These are phyloP conservation scores for Atta colombica DNA, from an alignment of 1,140 invertebrate genomes.

Conservation along the genomic window DNA sequence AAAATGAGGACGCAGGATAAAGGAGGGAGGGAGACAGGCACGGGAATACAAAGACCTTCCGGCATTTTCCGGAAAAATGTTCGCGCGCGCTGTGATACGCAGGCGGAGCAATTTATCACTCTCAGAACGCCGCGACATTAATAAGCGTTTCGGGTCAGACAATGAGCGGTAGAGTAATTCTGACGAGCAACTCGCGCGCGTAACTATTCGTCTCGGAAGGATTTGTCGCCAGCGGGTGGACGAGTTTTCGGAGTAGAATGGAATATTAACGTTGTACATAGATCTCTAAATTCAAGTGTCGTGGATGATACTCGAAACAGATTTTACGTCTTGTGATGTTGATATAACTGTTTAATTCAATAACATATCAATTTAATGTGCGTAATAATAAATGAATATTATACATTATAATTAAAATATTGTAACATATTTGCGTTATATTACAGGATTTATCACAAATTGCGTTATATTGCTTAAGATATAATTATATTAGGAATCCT, in stretches of 20 bases:
- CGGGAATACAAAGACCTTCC: conserved; percentile 59
- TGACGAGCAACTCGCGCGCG: conserved; percentile 53
- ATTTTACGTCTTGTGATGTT: not conserved
- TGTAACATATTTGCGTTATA: not conserved
- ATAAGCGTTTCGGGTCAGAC: conserved; percentile 63
- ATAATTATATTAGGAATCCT: not conserved
- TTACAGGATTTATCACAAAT: not conserved
- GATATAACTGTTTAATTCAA: not conserved
- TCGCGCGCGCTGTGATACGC: conserved; percentile 61
- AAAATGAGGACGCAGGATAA: conserved; percentile 24
- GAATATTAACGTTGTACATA: conserved; percentile 51
- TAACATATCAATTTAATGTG: not conserved
- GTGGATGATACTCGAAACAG: not conserved
- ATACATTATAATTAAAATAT: not conserved
- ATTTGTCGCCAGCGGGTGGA: conserved; percentile 54
- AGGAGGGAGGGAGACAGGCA: not conserved
- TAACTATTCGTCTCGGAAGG: conserved; percentile 60
- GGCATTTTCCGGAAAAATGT: conserved; percentile 63
- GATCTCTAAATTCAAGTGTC: conserved; percentile 1
- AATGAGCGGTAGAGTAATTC: conserved; percentile 61
- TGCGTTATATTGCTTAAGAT: not conserved
- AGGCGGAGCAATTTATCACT: conserved; percentile 55
- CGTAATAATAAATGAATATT: conserved; percentile 3
- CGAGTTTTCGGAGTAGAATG: conserved; percentile 44
- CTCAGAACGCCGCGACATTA: conserved; percentile 63